phyloP scores from a whole-genome alignment of 2,113 vertebrate species.

The Monopterus albus region DNA sequence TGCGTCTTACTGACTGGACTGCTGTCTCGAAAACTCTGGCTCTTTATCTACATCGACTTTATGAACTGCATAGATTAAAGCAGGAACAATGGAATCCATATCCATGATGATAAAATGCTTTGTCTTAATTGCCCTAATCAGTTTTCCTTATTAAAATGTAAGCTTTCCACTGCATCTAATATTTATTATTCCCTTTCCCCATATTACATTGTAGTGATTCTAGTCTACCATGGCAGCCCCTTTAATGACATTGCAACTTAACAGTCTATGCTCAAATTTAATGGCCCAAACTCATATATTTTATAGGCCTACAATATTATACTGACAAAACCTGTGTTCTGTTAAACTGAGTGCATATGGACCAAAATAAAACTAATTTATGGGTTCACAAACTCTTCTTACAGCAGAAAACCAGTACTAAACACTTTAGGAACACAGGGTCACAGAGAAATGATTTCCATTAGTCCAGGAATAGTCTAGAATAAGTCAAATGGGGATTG shows the following conservation, averaged over 20 bases:
- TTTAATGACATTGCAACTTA: slow-evolving; percentile 59
- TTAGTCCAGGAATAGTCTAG: background rate
- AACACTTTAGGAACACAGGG: background rate
- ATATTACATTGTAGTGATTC: slow-evolving; percentile 33
- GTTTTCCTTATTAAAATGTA: slow-evolving; percentile 36
- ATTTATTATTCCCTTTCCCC: slow-evolving; percentile 23
- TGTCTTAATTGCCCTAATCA: slow-evolving; percentile 35
- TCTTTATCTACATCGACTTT: slow-evolving; percentile 51
- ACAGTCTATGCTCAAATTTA: slow-evolving; percentile 52
- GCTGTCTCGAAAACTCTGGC: too few species aligned
- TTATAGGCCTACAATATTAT: slow-evolving; percentile 44
- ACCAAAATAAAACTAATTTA: slow-evolving; percentile 4
- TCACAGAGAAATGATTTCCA: background rate
- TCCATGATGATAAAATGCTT: slow-evolving; percentile 13
- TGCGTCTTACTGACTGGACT: background rate
- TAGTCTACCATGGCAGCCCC: slow-evolving; percentile 38
- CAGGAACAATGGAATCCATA: slow-evolving; percentile 46
- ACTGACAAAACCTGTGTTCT: slow-evolving; percentile 39
- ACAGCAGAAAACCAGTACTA: background rate
- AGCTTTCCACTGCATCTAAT: slow-evolving; percentile 13
- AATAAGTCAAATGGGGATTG: background rate
- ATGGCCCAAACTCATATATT: slow-evolving; percentile 46
- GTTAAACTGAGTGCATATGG: slow-evolving; percentile 37
- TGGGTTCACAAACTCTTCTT: slow-evolving; percentile 1
- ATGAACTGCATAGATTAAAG: slow-evolving; percentile 29